Evolutionary conservation across 2,113 vertebrate species (phyloP), one percentile per base, ranked within the genome.

Genomic region (Anarrhichthys ocellatus): DNA sequence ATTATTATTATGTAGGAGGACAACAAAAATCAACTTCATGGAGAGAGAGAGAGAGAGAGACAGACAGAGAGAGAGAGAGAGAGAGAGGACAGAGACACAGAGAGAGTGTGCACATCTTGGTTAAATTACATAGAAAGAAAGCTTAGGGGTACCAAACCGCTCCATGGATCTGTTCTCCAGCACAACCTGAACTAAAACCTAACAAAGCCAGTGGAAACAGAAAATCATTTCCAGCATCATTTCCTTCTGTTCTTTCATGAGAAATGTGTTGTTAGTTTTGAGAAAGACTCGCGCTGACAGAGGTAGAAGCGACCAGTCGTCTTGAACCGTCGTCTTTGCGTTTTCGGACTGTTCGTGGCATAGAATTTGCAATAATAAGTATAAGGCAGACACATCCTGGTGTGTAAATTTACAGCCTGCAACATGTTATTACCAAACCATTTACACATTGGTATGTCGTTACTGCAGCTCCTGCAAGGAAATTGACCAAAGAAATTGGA

Each of bases 201-300:
- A 69, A 20, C 15, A 34, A 34, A 64, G 62, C 17, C 38, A 61
- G 11, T 74, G 73, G 59, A 85, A 82, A 85, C 20, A 48, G 50
- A 54, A 74, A 54, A 77, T 13, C 22, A 38, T 52, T 46, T 36
- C 61, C 58, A 72, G 65, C n/a, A 77, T 56, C 46, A 50, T 80
- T 52, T 65, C 48, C 1, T 29, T 44, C 13, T 66, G 2, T 44
- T 77, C 15, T 64, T 66, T 76, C 32, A n/a, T 52, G 10, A 20
- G 13, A 65, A 78, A 81, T 82, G 63, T 78, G 78, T 67, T 66
- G 67, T 80, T 71, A 22, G 77, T 83, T 81, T 72, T 27, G 76
- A 71, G 71, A 71, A 32, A 69, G 17, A 18, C 8, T n/a, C 6
- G 34, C 22, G 29, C 34, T 34, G 34, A 34, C 34, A 27, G 40